Evolutionary conservation across 2,113 vertebrate species (phyloP), one percentile per base, ranked within the genome.

Genomic region (Larimichthys polyactis): DNA sequence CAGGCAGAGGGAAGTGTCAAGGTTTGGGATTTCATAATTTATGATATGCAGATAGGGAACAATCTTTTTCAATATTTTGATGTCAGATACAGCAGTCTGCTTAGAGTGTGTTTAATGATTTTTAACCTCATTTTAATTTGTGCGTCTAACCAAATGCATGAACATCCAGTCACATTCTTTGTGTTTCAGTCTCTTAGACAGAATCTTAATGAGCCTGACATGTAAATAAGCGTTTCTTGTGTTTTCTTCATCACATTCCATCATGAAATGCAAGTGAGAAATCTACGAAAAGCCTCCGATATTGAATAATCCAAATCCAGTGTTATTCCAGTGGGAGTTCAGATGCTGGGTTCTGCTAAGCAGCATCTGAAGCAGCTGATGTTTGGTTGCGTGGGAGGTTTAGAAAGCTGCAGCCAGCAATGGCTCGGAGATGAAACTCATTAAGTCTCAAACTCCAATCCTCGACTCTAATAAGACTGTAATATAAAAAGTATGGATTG

Each of bases 401-500:
- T 52, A 71, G 48, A 83, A 79, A 79, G 81, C 73, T 27, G 64
- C 55, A 55, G 64, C 75, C 60, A 58, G 82, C 49, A 36, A 81
- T 59, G 69, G 68, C 73, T 68, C 63, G 0, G 22, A 92, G 90
- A 90, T 91, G 83, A 92, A 94, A 93, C 89, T 94, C 91, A 94
- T 93, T 92, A 90, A 90, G 79, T 88, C 82, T 87, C 79, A 48
- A 83, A 66, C 77, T 92, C 85, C 75, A 74, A 55, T 90, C 77
- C 87, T 83, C 77, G 29, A 60, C 73, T 89, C 88, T 82, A 93
- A 93, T 93, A 94, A 91, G 83, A 82, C 72, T 52, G 75, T 82
- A 83, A 91, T 92, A 92, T 89, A 81, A 91, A 90, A 90, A 92
- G 65, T 88, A 91, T 90, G 85, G 91, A 91, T 92, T 65, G 78